Conservation (phyloP, 1,140 invertebrate genomes). For the Drosophila biarmipes region DNA sequence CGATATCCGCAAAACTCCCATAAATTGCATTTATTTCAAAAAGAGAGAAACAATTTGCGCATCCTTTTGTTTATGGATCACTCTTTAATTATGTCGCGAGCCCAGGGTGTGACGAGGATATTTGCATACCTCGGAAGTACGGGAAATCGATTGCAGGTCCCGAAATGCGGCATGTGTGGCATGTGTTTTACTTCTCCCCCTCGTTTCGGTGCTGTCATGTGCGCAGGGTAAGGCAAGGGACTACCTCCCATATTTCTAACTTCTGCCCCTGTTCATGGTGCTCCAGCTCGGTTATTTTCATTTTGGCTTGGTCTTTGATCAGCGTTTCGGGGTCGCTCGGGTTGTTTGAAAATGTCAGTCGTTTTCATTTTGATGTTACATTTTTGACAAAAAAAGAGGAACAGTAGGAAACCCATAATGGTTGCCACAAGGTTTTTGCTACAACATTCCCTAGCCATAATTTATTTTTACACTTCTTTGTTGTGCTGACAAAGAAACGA, state of each 20-base stretch:
- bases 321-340: constrained; percentile 2
- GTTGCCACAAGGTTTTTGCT: no score
- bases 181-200: neutral
- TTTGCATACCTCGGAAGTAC: neutral
- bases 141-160: constrained; percentile 13
- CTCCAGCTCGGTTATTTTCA: constrained; percentile 14
- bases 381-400: neutral
- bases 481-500: no score
- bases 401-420: neutral
- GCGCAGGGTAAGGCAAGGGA: neutral
- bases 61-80: constrained; percentile 28
- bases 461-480: no score
- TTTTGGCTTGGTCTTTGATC: constrained; percentile 25
- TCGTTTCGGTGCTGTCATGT: constrained; percentile 13
- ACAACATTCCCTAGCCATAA: no score
- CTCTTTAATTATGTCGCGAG: constrained; percentile 25
- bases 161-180: constrained; percentile 1
- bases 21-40: constrained; percentile 59
- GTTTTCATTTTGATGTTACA: neutral
- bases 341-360: constrained; percentile 14
- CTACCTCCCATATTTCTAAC: neutral
- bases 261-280: neutral
- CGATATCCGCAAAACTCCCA: constrained; percentile 49
- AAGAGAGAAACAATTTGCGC: constrained; percentile 5
- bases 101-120: neutral